A percentile compares a stretch with the other conserved stretches of the same genome.
These are phyloP conservation scores for Chaetophractus vellerosus DNA, from an alignment of 2,797 vertebrate genomes.

Conservation along the genomic window DNA sequence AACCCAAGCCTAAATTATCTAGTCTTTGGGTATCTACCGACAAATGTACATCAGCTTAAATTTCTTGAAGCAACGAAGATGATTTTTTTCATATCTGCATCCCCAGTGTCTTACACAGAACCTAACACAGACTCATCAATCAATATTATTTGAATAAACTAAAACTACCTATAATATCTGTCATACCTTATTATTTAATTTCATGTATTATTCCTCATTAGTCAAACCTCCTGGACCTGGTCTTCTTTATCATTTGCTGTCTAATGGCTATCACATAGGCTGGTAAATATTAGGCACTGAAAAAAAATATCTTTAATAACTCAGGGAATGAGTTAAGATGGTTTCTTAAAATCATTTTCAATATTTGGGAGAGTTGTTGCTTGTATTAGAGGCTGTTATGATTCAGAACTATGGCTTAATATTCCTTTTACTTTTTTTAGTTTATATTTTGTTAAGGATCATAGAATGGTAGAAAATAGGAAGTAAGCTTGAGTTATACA, in stretches of 20 bases:
- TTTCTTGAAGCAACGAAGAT: background rate
- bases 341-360: background rate
- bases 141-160: conserved; percentile 15
- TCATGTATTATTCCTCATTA: background rate
- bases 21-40: background rate
- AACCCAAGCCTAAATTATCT: background rate
- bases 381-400: background rate
- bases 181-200: background rate
- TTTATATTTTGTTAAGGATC: background rate
- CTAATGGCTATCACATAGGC: background rate
- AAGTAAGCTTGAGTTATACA: background rate
- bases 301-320: background rate
- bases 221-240: background rate
- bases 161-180: background rate
- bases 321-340: background rate
- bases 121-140: background rate
- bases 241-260: background rate
- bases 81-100: conserved; percentile 28
- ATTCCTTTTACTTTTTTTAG: background rate
- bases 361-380: background rate
- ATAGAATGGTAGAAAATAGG: background rate
- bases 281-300: background rate
- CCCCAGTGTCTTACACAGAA: conserved; percentile 20
- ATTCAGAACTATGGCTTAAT: background rate
- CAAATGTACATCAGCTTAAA: background rate